A percentile compares a stretch with the other conserved stretches of the same genome.
Evolutionary conservation across 2,113 vertebrate genomes (phyloP).

Genomic region (Microcebus griseorufus): DNA sequence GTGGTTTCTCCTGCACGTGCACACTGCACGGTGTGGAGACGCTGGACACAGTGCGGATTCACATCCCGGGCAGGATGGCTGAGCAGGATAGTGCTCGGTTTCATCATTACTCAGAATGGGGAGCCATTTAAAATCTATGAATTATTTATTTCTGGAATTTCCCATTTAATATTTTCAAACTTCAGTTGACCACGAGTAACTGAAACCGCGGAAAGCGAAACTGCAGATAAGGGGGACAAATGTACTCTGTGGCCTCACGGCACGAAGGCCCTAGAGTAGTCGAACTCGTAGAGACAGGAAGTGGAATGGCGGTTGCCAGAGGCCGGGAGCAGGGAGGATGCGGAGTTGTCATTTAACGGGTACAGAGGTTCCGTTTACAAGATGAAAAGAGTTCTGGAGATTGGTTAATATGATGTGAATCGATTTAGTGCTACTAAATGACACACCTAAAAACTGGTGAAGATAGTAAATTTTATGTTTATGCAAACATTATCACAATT

Average conservation of each 20-base stretch:
- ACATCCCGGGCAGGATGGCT: no score
- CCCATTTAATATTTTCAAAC: not conserved
- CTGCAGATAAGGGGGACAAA: not conserved
- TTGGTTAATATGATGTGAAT: not conserved
- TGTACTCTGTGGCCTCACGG: not conserved
- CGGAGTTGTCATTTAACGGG: not conserved
- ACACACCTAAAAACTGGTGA: not conserved
- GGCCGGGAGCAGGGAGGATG: not conserved
- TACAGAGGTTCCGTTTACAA: not conserved
- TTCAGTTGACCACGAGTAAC: not conserved
- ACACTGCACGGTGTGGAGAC: not conserved
- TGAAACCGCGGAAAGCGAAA: not conserved
- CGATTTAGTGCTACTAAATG: not conserved
- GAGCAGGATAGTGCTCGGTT: not conserved
- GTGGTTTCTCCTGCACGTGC: not conserved
- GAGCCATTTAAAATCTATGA: not conserved
- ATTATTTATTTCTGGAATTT: not conserved
- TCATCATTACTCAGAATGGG: not conserved
- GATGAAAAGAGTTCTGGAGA: not conserved
- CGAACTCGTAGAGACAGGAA: not conserved
- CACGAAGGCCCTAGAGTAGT: no score
- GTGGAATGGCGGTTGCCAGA: not conserved
- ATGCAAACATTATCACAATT: not conserved
- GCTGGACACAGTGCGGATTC: not conserved
- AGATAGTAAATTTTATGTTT: not conserved